Conservation (phyloP, 2,113 vertebrate species). For the Prinia subflava region DNA sequence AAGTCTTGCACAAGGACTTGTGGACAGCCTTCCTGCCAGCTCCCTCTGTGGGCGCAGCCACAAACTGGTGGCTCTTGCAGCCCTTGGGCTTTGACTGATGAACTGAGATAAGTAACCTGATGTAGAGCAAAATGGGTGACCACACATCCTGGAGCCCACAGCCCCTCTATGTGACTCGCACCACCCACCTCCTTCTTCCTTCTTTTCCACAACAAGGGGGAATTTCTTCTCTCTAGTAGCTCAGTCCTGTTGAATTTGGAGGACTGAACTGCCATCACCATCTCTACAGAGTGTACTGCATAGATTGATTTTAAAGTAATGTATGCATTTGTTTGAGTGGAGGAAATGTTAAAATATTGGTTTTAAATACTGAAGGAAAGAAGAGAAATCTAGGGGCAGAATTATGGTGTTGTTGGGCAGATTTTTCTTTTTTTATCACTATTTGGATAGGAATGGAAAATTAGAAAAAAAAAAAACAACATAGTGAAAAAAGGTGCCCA, state of each 20-base stretch:
- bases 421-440: neutral
- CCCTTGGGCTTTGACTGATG: neutral
- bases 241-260: neutral
- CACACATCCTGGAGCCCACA: fast-evolving
- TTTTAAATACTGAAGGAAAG: neutral
- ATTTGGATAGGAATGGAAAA: neutral
- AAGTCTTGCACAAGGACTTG: neutral
- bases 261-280: fast-evolving
- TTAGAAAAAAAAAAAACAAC: neutral
- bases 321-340: neutral
- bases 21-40: fast-evolving
- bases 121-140: neutral
- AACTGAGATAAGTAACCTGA: neutral
- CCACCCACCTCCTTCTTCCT: neutral
- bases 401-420: neutral
- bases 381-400: neutral
- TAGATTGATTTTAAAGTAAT: neutral
- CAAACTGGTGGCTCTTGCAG: neutral
- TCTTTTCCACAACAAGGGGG: neutral
- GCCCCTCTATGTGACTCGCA: fast-evolving
- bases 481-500: neutral
- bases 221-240: neutral
- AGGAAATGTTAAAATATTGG: neutral
- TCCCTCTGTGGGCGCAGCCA: fast-evolving
- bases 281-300: neutral